Conservation (phyloP, 2,888 invertebrate species). For the Metalampra italica region DNA sequence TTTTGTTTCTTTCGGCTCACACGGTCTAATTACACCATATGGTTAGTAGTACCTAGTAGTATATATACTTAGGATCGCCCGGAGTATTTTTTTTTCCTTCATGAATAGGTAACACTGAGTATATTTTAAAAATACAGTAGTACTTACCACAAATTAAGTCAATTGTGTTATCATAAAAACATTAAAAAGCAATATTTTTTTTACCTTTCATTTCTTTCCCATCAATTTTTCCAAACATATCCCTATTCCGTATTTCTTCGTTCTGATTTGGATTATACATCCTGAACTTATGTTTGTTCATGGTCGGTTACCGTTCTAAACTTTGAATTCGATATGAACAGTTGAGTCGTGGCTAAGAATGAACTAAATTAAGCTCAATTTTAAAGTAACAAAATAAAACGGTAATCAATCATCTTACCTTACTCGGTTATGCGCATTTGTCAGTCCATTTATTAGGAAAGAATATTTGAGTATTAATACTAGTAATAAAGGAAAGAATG, state of each 20-base stretch:
- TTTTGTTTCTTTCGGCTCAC: too few species aligned
- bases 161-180: too few species aligned
- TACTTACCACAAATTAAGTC: too few species aligned
- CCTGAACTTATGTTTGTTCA: slow-evolving; percentile 38
- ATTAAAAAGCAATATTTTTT: neutral
- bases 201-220: slow-evolving; percentile 13
- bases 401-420: slow-evolving; percentile 67
- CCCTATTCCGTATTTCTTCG: slow-evolving; percentile 26
- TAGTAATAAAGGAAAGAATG: too few species aligned
- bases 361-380: slow-evolving; percentile 44
- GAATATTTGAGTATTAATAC: too few species aligned
- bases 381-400: slow-evolving; percentile 56
- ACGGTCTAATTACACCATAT: too few species aligned
- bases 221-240: slow-evolving; percentile 33
- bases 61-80: too few species aligned
- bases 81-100: too few species aligned
- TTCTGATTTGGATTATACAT: slow-evolving; percentile 46
- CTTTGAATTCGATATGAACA: neutral
- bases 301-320: slow-evolving; percentile 19
- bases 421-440: slow-evolving; percentile 62
- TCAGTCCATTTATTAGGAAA: too few species aligned
- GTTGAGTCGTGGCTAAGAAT: slow-evolving; percentile 13
- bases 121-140: too few species aligned
- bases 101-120: too few species aligned
- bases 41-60: too few species aligned